Conservation (phyloP, 2,888 invertebrate species). For the Nomada ruficornis region DNA sequence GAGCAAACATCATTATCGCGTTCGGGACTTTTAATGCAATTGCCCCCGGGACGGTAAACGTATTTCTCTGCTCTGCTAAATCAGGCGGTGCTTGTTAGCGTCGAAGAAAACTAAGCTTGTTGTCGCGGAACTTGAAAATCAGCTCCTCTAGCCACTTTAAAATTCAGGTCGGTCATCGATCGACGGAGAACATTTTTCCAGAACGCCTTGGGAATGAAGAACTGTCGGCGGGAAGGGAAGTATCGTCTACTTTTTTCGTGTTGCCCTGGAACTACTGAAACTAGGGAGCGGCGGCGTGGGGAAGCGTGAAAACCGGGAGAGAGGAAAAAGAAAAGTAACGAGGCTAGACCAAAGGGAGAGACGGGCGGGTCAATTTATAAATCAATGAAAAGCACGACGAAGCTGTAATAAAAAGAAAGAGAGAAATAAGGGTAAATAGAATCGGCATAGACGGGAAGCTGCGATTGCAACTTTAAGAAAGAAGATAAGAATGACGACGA, state of each 20-base stretch:
- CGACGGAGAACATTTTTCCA: constrained; percentile 35
- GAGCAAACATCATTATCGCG: constrained; percentile 17
- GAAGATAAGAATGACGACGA: background rate
- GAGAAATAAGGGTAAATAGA: constrained; percentile 5
- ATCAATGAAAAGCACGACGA: constrained; percentile 31
- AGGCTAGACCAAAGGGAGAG: background rate
- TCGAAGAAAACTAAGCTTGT: constrained; percentile 27
- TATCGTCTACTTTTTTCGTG: constrained; percentile 29
- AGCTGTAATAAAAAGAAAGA: constrained; percentile 8
- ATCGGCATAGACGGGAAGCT: constrained; percentile 18
- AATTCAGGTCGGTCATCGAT: constrained; percentile 51
- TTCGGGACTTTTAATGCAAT: constrained; percentile 38
- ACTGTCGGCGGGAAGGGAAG: background rate
- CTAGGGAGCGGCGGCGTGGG: background rate
- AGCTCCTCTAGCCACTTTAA: constrained; percentile 27
- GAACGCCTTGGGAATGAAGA: constrained; percentile 1
- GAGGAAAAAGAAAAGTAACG: constrained; percentile 25
- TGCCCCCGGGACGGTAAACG: constrained; percentile 27
- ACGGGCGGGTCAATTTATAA: constrained; percentile 20
- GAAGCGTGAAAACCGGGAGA: background rate
- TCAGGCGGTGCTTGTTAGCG: constrained; percentile 42
- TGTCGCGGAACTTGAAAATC: constrained; percentile 46
- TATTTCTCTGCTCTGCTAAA: constrained; percentile 29
- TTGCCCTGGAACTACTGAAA: constrained; percentile 11
- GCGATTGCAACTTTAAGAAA: background rate